Evolutionary conservation across 2,797 vertebrate species (phyloP).

Genomic region (Champsocephalus gunnari): DNA sequence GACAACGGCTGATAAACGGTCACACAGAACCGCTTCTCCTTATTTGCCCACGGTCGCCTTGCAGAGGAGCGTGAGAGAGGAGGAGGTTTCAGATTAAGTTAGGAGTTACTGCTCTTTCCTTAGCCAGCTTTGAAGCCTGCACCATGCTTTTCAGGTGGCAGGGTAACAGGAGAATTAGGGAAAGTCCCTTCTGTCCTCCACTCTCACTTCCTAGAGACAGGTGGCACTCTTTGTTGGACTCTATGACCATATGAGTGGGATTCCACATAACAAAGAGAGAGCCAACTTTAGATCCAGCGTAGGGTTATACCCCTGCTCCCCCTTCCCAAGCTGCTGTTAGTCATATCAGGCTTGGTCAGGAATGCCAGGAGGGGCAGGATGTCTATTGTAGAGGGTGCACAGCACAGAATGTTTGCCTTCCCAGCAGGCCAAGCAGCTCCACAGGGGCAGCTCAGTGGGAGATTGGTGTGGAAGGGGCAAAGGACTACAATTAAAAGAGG

Average conservation of each 20-base stretch:
- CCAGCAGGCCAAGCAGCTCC: constrained; percentile 73
- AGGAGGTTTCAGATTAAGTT: constrained; percentile 15
- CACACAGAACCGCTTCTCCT: constrained; percentile 46
- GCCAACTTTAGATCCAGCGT: constrained; percentile 52
- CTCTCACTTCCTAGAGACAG: constrained; percentile 70
- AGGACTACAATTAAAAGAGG: constrained; percentile 51
- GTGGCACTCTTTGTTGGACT: constrained; percentile 59
- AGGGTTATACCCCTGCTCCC: not conserved
- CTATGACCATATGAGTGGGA: constrained; percentile 42
- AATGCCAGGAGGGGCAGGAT: constrained; percentile 71
- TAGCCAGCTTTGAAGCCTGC: constrained; percentile 46
- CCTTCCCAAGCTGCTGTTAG: constrained; percentile 39
- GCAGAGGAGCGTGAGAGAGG: constrained; percentile 36
- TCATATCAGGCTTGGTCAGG: constrained; percentile 56
- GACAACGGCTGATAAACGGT: constrained; percentile 73
- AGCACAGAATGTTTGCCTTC: constrained; percentile 79
- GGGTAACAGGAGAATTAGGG: constrained; percentile 37
- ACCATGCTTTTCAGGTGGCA: constrained; percentile 37
- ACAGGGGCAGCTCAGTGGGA: constrained; percentile 59
- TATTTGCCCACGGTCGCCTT: constrained; percentile 47
- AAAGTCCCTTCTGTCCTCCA: constrained; percentile 48
- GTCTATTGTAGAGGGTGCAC: constrained; percentile 72
- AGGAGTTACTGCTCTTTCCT: constrained; percentile 28
- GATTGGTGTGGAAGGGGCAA: constrained; percentile 23
- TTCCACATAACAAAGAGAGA: constrained; percentile 62